Percentiles rank a stretch among this genome's conserved stretches.
These are phyloP conservation scores for Cygnus buccinator DNA, from an alignment of 2,113 vertebrate genomes.

Conservation along the genomic window DNA sequence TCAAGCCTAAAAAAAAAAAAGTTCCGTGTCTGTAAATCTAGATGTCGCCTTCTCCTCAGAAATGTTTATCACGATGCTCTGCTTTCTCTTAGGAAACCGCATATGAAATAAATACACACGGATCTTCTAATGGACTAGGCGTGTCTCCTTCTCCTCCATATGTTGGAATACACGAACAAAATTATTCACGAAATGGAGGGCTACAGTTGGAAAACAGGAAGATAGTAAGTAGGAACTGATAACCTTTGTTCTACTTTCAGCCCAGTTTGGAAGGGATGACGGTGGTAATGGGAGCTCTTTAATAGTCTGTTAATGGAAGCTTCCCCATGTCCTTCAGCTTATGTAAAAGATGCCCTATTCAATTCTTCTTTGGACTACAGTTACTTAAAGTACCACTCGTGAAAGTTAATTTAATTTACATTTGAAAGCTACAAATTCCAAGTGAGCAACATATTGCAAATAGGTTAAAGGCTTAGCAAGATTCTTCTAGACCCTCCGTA, in stretches of 20 bases:
- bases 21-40: conserved; percentile 19
- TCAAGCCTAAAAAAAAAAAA: conserved; percentile 45
- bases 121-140: neutral
- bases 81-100: neutral
- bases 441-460: neutral
- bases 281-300: neutral
- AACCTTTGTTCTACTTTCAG: neutral
- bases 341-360: neutral
- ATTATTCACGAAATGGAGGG: neutral
- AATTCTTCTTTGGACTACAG: neutral
- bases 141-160: neutral
- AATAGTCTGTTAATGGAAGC: neutral
- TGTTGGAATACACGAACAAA: neutral
- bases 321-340: neutral
- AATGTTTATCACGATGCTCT: neutral
- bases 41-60: neutral
- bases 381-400: neutral
- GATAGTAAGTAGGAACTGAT: neutral
- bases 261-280: neutral
- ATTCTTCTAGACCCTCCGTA: neutral
- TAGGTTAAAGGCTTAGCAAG: neutral
- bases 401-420: neutral
- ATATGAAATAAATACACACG: neutral
- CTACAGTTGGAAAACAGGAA: neutral
- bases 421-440: neutral